phyloP scores from a whole-genome alignment of 2,888 invertebrate species.

The Anagyrus pseudococci region DNA sequence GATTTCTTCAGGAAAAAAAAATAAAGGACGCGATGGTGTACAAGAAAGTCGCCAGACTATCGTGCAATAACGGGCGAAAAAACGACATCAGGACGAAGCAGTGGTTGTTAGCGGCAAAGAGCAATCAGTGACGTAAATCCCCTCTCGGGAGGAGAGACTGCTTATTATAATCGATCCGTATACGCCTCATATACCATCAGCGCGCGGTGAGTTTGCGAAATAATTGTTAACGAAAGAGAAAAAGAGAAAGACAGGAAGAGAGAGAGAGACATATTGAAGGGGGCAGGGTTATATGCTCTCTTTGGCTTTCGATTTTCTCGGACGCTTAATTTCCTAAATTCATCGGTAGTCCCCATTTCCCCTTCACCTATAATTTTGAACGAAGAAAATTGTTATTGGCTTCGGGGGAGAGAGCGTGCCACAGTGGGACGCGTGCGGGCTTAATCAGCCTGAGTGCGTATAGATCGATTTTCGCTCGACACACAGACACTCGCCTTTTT shows the following conservation, averaged over 20 bases:
- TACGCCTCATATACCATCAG: slow-evolving; percentile 4
- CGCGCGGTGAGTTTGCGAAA: slow-evolving; percentile 18
- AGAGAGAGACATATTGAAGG: slow-evolving; percentile 14
- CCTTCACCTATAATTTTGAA: not conserved
- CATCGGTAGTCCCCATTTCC: not conserved
- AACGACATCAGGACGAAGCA: too few relatives aligned
- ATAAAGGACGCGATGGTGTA: too few relatives aligned
- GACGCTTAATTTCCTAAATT: slow-evolving; percentile 16
- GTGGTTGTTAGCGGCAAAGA: too few relatives aligned
- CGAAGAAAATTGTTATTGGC: slow-evolving; percentile 10
- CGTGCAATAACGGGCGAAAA: too few relatives aligned
- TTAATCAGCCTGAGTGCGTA: slow-evolving; percentile 24
- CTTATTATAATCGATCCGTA: too few relatives aligned
- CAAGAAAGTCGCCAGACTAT: too few relatives aligned
- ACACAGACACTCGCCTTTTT: not conserved
- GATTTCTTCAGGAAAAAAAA: too few relatives aligned
- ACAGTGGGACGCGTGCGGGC: not conserved
- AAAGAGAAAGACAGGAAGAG: not conserved
- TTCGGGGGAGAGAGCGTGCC: not conserved
- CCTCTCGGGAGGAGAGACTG: too few relatives aligned
- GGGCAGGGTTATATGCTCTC: too few relatives aligned
- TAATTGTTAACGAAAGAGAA: not conserved
- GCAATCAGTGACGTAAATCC: too few relatives aligned
- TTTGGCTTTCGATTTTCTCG: not conserved
- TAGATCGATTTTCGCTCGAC: slow-evolving; percentile 19